Evolutionary conservation across 2,888 invertebrate species (phyloP).

Genomic region (Drosophila neotestacea): DNA sequence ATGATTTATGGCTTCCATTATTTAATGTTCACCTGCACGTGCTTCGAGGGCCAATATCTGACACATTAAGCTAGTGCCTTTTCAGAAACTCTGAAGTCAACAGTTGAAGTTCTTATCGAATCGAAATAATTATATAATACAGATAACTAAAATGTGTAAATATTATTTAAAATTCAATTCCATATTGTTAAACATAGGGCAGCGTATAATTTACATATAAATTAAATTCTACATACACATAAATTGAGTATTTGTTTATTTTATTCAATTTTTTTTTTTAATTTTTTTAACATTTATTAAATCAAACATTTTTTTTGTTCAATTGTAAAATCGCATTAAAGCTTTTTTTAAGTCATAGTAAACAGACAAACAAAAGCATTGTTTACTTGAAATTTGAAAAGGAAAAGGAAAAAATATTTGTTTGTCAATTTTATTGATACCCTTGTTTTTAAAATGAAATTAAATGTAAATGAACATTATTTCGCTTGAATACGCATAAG

Average conservation of each 20-base stretch:
- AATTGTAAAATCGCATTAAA: slow-evolving; percentile 46
- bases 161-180: slow-evolving; percentile 32
- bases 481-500: background rate
- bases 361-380: slow-evolving; percentile 4
- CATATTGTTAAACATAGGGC: slow-evolving; percentile 16
- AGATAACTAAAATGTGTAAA: slow-evolving; percentile 14
- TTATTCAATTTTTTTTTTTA: slow-evolving; percentile 5
- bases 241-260: background rate
- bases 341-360: background rate
- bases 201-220: background rate
- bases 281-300: background rate
- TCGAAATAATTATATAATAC: background rate
- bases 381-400: background rate
- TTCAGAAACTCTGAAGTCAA: slow-evolving; percentile 7
- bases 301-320: slow-evolving; percentile 2
- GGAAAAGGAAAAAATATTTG: background rate
- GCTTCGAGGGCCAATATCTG: slow-evolving; percentile 37
- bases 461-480: too few species aligned
- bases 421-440: too few species aligned
- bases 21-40: slow-evolving; percentile 68
- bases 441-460: too few species aligned
- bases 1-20: slow-evolving; percentile 68
- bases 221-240: background rate
- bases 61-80: slow-evolving; percentile 30
- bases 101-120: slow-evolving; percentile 4